A percentile compares a stretch with the other conserved stretches of the same genome.
Conservation (phyloP, 2,888 invertebrate species). For the Eulithis testata region DNA sequence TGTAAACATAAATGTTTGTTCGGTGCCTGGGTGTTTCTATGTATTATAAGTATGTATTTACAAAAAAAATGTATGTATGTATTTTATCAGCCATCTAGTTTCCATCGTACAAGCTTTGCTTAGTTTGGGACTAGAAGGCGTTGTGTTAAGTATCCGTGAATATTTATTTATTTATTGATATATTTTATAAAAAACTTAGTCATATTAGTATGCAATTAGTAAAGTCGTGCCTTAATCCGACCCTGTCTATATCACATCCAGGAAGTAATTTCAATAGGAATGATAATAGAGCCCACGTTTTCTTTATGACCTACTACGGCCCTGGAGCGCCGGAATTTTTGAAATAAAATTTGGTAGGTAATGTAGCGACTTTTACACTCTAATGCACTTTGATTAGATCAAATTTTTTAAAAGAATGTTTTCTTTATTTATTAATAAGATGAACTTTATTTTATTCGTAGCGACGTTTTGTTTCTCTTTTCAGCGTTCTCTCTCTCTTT, state of each 20-base stretch:
- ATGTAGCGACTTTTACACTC: conserved; percentile 6
- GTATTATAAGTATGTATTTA: no score
- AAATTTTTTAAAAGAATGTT: background rate
- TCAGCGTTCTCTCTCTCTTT: no score
- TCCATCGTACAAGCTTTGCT: no score
- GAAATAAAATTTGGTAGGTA: conserved; percentile 14
- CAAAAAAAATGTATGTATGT: no score
- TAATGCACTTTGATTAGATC: conserved; percentile 13
- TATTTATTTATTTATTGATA: no score
- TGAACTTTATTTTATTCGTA: background rate
- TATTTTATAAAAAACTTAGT: no score
- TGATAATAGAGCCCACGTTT: conserved; percentile 16
- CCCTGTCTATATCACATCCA: conserved; percentile 13
- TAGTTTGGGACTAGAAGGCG: no score
- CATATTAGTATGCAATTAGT: background rate
- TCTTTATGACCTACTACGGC: conserved; percentile 19
- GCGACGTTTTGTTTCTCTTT: background rate
- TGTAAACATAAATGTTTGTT: no score
- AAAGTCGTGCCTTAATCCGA: conserved; percentile 6
- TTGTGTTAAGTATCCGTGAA: no score
- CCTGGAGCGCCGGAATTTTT: background rate
- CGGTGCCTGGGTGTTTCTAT: no score
- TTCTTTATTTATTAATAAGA: background rate
- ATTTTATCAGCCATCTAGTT: no score
- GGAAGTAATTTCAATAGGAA: conserved; percentile 18